Conservation (phyloP, 2,888 invertebrate genomes). For the Ptilodon capucinus region DNA sequence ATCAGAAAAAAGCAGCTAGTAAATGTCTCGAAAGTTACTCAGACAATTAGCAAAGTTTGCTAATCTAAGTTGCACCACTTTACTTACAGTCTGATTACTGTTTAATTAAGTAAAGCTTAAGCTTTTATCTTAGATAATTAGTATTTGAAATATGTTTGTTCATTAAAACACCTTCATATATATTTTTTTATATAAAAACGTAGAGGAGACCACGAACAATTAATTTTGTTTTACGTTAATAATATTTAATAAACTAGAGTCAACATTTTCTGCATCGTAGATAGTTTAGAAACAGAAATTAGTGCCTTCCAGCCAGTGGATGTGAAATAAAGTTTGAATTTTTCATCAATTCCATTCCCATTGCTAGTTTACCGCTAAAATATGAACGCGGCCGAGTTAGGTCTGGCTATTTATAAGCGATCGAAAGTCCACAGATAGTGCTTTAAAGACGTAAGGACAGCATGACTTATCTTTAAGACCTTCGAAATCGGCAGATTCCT, state of each 20-base stretch:
- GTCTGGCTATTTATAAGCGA: slow-evolving; percentile 21
- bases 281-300: not conserved
- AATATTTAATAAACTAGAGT: too few relatives aligned
- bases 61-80: not conserved
- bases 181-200: too few relatives aligned
- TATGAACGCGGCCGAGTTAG: slow-evolving; percentile 13
- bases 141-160: too few relatives aligned
- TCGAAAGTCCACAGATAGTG: slow-evolving; percentile 6
- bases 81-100: not conserved
- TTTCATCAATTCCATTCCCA: slow-evolving; percentile 1
- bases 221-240: too few relatives aligned
- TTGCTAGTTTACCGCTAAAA: slow-evolving; percentile 17
- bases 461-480: not conserved
- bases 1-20: not conserved
- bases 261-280: too few relatives aligned
- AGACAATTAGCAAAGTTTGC: not conserved
- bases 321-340: not conserved
- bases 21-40: not conserved
- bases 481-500: not conserved
- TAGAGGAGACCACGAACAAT: too few relatives aligned
- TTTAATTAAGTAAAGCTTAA: too few relatives aligned
- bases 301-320: not conserved
- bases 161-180: too few relatives aligned
- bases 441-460: not conserved
- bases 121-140: too few relatives aligned